Evolutionary conservation across 2,888 invertebrate species (phyloP).

Genomic region (Leptopilina myrica): DNA sequence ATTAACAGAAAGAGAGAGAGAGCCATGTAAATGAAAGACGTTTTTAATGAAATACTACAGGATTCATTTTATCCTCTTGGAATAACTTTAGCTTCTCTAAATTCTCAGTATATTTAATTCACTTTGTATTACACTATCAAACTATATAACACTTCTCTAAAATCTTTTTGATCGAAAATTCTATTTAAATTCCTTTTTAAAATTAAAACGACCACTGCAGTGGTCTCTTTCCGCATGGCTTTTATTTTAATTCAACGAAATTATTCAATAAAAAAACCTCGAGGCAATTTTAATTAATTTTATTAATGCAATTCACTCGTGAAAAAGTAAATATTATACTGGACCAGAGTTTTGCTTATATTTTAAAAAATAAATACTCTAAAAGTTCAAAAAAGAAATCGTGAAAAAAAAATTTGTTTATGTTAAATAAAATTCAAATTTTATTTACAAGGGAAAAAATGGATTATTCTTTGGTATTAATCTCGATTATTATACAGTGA

Average conservation of each 20-base stretch:
- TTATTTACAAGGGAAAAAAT: background rate
- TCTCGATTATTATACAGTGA: slow-evolving; percentile 1
- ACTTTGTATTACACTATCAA: slow-evolving; percentile 18
- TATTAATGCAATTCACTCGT: too few species aligned
- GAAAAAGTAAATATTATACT: too few species aligned
- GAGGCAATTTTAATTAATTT: too few species aligned
- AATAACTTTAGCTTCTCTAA: slow-evolving; percentile 22
- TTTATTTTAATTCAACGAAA: too few species aligned
- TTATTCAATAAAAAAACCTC: too few species aligned
- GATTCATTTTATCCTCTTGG: slow-evolving; percentile 6
- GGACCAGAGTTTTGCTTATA: too few species aligned
- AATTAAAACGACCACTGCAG: background rate
- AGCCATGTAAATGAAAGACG: slow-evolving; percentile 1
- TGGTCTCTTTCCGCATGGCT: too few species aligned
- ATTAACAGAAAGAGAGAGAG: background rate
- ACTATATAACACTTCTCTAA: slow-evolving; percentile 7
- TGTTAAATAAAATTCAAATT: background rate
- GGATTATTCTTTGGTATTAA: background rate
- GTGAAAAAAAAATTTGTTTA: too few species aligned
- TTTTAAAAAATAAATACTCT: too few species aligned
- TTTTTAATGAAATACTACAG: slow-evolving; percentile 8
- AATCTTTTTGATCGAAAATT: slow-evolving; percentile 7
- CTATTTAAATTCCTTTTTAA: slow-evolving; percentile 19
- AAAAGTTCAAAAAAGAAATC: too few species aligned
- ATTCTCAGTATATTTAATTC: slow-evolving; percentile 16